phyloP scores from a whole-genome alignment of 2,888 invertebrate species.

The Amphimallon solstitiale region DNA sequence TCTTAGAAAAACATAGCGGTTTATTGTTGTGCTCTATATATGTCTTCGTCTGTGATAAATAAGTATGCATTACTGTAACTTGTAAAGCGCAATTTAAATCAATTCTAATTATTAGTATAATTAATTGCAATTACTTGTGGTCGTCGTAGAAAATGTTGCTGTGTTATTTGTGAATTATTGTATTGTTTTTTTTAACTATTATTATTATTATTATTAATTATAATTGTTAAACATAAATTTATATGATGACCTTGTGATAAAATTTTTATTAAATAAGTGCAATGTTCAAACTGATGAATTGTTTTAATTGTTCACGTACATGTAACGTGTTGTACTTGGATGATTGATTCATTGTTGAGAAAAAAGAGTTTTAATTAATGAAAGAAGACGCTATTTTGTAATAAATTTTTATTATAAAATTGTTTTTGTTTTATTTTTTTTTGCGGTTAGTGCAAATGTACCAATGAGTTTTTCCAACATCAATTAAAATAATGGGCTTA shows the following conservation, averaged over 20 bases:
- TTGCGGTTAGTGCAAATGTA: not conserved
- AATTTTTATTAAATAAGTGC: slow-evolving; percentile 15
- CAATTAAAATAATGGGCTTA: too few relatives aligned
- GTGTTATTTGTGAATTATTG: slow-evolving; percentile 20
- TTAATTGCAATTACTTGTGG: slow-evolving; percentile 16
- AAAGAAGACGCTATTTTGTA: slow-evolving; percentile 32
- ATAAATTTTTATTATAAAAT: slow-evolving; percentile 27
- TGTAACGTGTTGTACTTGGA: too few relatives aligned
- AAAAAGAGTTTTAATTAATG: slow-evolving; percentile 24
- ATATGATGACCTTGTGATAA: slow-evolving; percentile 26
- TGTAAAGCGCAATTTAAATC: slow-evolving; percentile 2
- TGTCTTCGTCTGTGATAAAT: too few relatives aligned
- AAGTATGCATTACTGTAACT: not conserved
- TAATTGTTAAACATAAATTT: not conserved
- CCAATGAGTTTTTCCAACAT: too few relatives aligned
- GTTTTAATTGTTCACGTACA: not conserved
- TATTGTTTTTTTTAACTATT: slow-evolving; percentile 8
- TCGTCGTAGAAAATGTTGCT: slow-evolving; percentile 16
- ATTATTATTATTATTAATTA: slow-evolving; percentile 1
- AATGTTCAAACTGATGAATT: not conserved
- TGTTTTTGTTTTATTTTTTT: not conserved
- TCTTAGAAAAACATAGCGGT: too few relatives aligned
- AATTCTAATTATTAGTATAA: slow-evolving; percentile 2
- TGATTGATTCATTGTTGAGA: not conserved
- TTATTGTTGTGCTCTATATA: too few relatives aligned